phyloP scores from a whole-genome alignment of 1,140 invertebrate species.

The Cydia amplana region DNA sequence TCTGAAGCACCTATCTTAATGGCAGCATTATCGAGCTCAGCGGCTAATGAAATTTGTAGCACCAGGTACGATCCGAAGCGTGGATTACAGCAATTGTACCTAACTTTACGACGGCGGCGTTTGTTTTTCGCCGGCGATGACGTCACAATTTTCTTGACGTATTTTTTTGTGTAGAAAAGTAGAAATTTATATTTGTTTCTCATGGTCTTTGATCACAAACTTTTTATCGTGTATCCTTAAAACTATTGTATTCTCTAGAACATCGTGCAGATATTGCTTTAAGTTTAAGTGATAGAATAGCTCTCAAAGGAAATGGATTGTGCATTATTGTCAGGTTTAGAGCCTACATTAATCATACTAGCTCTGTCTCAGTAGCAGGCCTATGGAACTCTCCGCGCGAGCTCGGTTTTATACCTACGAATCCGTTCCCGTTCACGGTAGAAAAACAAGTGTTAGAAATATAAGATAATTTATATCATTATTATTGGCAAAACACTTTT shows the following conservation, averaged over 20 bases:
- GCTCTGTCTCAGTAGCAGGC: neutral
- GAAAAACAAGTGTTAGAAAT: too few species aligned
- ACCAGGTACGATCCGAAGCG: neutral
- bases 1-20: neutral
- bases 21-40: neutral
- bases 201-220: too few species aligned
- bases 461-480: too few species aligned
- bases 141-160: neutral
- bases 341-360: neutral
- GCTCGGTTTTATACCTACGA: too few species aligned
- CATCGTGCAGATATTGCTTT: neutral
- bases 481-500: too few species aligned
- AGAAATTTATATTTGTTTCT: neutral
- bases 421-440: too few species aligned
- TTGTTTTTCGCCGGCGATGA: neutral
- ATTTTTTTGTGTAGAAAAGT: neutral
- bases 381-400: too few species aligned
- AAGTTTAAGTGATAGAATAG: neutral
- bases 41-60: neutral
- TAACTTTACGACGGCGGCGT: neutral
- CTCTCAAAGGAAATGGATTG: neutral
- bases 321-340: neutral
- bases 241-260: neutral
- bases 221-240: too few species aligned
- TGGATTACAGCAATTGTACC: neutral